Conservation (phyloP, 2,888 invertebrate species). For the Cotesia congregata region DNA sequence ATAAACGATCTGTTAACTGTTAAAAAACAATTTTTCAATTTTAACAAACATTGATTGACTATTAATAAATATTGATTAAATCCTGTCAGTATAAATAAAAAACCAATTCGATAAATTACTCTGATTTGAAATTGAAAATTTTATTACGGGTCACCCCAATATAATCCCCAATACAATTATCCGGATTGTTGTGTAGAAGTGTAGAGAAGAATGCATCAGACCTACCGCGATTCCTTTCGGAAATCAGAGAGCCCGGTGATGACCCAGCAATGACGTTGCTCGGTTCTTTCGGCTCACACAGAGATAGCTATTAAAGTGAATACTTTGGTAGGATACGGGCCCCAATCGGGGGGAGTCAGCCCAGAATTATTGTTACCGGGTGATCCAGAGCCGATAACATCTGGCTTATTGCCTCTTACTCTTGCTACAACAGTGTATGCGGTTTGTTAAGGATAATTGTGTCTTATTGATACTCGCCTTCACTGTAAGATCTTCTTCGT, state of each 20-base stretch:
- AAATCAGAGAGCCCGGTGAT: conserved; percentile 42
- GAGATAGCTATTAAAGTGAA: conserved; percentile 13
- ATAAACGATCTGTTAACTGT: too few relatives aligned
- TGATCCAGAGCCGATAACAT: conserved; percentile 37
- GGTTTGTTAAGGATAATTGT: conserved; percentile 34
- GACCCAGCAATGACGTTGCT: conserved; percentile 48
- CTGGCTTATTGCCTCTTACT: conserved; percentile 28
- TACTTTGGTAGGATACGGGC: neutral
- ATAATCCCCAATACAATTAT: neutral
- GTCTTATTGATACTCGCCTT: conserved; percentile 20
- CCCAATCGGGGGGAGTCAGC: neutral
- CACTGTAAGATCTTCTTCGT: conserved; percentile 20
- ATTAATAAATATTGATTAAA: too few relatives aligned
- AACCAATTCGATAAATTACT: too few relatives aligned
- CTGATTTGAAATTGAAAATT: too few relatives aligned
- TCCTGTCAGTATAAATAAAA: too few relatives aligned
- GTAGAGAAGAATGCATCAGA: conserved; percentile 37
- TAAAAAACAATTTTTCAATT: too few relatives aligned
- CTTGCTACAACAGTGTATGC: conserved; percentile 5
- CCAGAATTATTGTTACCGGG: conserved; percentile 27
- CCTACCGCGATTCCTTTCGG: conserved; percentile 36
- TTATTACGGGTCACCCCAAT: too few relatives aligned
- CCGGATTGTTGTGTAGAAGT: neutral
- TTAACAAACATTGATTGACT: too few relatives aligned
- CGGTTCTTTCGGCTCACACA: conserved; percentile 32